Evolutionary conservation across 2,113 vertebrate genomes (phyloP).

Genomic region (Passer domesticus): DNA sequence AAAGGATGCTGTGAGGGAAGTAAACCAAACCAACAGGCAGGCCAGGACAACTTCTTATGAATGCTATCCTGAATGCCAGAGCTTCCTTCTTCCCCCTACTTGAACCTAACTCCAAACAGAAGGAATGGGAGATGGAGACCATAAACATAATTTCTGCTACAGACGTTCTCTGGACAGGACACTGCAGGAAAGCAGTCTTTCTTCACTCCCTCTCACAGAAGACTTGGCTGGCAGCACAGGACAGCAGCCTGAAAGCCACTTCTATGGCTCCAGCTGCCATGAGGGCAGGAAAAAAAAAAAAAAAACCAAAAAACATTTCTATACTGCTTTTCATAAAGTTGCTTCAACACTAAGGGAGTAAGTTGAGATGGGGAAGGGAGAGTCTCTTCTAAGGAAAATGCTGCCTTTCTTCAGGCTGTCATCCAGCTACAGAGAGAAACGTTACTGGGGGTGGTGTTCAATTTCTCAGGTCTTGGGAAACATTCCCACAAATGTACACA

Average conservation of each 20-base stretch:
- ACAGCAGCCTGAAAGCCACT: not conserved
- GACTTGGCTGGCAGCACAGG: not conserved
- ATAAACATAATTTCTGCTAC: not conserved
- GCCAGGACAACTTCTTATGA: not conserved
- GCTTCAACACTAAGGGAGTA: not conserved
- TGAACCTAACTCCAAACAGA: not conserved
- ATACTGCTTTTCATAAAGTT: not conserved
- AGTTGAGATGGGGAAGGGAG: not conserved
- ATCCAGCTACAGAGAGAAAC: not conserved
- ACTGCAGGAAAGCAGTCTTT: not conserved
- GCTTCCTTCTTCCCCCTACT: not conserved
- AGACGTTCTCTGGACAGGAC: not conserved
- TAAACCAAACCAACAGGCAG: not conserved
- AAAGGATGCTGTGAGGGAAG: not conserved
- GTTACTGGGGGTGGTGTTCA: fast-evolving
- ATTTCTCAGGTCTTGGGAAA: not conserved
- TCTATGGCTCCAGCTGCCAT: not conserved
- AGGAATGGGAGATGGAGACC: not conserved
- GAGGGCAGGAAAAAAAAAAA: not conserved
- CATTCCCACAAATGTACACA: not conserved
- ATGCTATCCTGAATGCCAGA: not conserved
- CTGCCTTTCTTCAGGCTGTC: not conserved
- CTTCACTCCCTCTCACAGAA: not conserved
- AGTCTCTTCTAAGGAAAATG: not conserved
- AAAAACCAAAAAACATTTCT: not conserved